These are phyloP conservation scores for Leptodactylus fallax DNA, from an alignment of 2,797 vertebrate genomes.

Conservation along the genomic window DNA sequence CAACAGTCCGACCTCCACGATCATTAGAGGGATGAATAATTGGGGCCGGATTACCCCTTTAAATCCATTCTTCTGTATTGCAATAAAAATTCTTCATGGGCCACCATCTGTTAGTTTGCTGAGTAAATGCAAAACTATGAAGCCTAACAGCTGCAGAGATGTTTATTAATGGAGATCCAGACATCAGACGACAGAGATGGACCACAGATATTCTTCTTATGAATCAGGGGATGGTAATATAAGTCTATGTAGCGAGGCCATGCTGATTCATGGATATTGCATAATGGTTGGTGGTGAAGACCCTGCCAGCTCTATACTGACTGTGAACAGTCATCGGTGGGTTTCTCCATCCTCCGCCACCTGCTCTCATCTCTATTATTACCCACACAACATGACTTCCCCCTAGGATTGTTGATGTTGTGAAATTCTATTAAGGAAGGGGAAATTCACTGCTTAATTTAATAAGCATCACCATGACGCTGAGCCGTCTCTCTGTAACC, in stretches of 20 bases:
- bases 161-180: conserved; percentile 8
- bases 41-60: background rate
- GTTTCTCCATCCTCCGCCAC: background rate
- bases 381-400: background rate
- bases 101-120: background rate
- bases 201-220: background rate
- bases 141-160: background rate
- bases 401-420: background rate
- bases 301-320: background rate
- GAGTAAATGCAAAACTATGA: background rate
- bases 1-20: background rate
- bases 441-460: conserved; percentile 42
- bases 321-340: background rate
- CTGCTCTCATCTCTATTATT: background rate
- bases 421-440: conserved; percentile 42
- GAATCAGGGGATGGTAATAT: background rate
- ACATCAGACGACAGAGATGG: background rate
- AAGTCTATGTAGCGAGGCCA: no score
- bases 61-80: background rate
- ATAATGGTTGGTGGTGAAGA: background rate
- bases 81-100: background rate
- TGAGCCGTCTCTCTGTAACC: conserved; percentile 8
- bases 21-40: background rate
- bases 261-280: background rate
- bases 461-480: conserved; percentile 43